Base-by-base conservation (phyloP, 2,888 invertebrate genomes). In the Hyalella azteca region DNA sequence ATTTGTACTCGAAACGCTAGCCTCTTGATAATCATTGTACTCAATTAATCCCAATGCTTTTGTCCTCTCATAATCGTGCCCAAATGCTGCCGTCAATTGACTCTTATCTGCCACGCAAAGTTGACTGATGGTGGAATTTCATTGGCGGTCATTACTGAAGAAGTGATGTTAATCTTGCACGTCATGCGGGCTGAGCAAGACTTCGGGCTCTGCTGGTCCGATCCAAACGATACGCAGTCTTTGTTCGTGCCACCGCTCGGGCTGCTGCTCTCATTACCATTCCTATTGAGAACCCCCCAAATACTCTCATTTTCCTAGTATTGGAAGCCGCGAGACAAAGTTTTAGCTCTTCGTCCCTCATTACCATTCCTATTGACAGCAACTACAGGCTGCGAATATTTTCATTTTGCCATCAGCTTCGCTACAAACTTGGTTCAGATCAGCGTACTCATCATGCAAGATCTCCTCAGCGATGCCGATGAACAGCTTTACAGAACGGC, bases 101-200 rank as follows among this genome's bases (percentile, higher is more conserved):
- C 26, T 54, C 26, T 26, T 54, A 54, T 54, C 54, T 54, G 19
- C 22, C 49, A 22, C 54, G 26, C 54, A 22, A 54, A 54, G 22
- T 54, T 54, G 54, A 54, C 54, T 54, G 54, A 54, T 54, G 54
- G 29, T 26, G 54, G 54, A 54, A 54, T 26, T 29, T 54, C 54
- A 54, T 54, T 54, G 54, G 54, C 54, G 54, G 22, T 54, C 54
- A 54, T 54, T 54, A 29, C 26, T 54, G 54, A 54, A 54, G 54
- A 54, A 29, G 22, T 1, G 54, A 54, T 54, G 29, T 11, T 22
- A 54, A 54, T 54, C 54, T 26, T 29, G 29, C 54, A 26, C 22
- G 54, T 54, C 54, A 54, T 54, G 54, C 54, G 54, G 54, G 54
- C 54, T 54, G 54, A 26, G 22, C 54, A 4, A 29, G 5, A 54